Evolutionary conservation across 2,113 vertebrate species (phyloP), one percentile per base, ranked within the genome.

Genomic region (Azemiops feae): DNA sequence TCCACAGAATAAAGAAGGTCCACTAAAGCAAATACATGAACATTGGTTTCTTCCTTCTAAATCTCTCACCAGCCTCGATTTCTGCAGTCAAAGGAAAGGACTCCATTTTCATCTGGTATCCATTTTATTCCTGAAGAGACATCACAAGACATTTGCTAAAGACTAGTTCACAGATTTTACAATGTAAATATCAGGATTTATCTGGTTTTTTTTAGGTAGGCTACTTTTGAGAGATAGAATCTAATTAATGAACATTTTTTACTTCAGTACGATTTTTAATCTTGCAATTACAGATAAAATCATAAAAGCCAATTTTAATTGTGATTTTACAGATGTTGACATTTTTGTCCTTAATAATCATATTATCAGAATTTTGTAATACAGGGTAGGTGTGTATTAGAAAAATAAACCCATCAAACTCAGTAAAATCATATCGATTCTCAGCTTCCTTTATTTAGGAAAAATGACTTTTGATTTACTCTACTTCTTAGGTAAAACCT

Each of bases 81-180:
- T 92, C 99, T 98, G 96, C 98, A 99, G 95, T 99, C 99, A 0
- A 99, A 99, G 16, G 98, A 98, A 91, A 99, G 98, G 30, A 99
- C 99, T n/a, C 99, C 99, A 0, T 99, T 99, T 95, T 99, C 98
- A 96, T 99, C 99, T 60, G 99, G 98, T 5, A 97, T 98, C 99
- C 99, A 99, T 91, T 99, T 98, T 95, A 99, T 99, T 53, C 99
- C 99, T 99, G 96, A 34, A 93, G 90, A 91, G 93, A 90, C 45
- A 95, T 94, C 85, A 88, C 93, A 95, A 60, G 4, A 95, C 27
- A 22, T 94, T 34, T 96, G 81, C 52, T 95, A n/a, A 58, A 30
- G 39, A 27, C 16, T 57, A 54, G 18, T 27, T 25, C 14, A 25
- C 50, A 20, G 14, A 86, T 50, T 69, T 34, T 50, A 39, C 58